Percentiles rank a stretch among this genome's conserved stretches.
Conservation (phyloP, 2,113 vertebrate species). For the Monopterus albus region DNA sequence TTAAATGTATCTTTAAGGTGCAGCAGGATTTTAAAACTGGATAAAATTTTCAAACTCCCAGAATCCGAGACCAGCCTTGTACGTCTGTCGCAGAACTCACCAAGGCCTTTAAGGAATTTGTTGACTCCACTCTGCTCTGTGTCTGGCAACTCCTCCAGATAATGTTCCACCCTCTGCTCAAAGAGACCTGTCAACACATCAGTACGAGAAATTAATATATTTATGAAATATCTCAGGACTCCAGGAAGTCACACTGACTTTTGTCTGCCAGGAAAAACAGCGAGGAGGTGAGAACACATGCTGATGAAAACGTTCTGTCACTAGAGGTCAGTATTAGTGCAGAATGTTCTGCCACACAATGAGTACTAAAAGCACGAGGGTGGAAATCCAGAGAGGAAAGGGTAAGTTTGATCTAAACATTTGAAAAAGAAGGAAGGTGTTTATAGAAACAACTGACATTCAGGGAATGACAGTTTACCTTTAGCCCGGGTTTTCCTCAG, state of each 20-base stretch:
- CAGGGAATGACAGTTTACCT: conserved; percentile 80
- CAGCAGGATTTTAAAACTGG: neutral
- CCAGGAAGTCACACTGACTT: conserved; percentile 2
- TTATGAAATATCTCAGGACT: conserved; percentile 3
- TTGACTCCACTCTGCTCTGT: conserved; percentile 98
- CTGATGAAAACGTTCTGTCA: conserved; percentile 44
- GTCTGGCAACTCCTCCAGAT: conserved; percentile 96
- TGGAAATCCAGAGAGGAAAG: neutral
- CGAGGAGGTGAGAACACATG: conserved; percentile 8
- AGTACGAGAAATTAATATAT: conserved; percentile 13
- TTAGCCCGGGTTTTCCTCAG: conserved; percentile 94
- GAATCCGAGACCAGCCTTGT: conserved; percentile 2
- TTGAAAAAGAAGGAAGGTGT: neutral
- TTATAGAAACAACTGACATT: neutral
- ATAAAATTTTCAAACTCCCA: neutral
- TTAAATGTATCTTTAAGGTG: neutral
- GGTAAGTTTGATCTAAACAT: neutral
- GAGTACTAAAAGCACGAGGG: neutral
- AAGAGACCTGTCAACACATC: conserved; percentile 87
- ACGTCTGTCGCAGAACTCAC: conserved; percentile 81
- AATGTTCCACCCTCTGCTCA: conserved; percentile 96
- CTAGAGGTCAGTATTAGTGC: conserved; percentile 68
- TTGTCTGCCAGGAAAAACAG: conserved; percentile 9
- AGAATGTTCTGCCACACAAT: conserved; percentile 12
- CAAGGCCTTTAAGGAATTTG: conserved; percentile 96